phyloP scores from a whole-genome alignment of 2,888 invertebrate species.

The Embidobia sp. region DNA sequence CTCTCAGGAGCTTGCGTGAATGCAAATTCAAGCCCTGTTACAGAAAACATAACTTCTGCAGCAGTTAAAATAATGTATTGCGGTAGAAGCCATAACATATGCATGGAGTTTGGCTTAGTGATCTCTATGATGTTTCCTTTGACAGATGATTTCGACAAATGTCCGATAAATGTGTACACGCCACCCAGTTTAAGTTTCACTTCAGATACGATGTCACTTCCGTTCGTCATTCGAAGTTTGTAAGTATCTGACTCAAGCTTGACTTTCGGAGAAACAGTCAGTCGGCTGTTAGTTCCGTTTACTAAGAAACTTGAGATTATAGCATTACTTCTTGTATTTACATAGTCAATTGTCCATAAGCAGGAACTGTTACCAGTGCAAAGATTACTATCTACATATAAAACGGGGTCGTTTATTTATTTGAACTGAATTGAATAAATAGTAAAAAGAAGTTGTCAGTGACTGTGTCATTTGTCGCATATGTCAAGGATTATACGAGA shows the following conservation, averaged over 20 bases:
- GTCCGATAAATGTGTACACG: conserved; percentile 84
- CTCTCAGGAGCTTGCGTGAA: conserved; percentile 95
- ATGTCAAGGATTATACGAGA: conserved; percentile 15
- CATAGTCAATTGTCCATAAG: neutral
- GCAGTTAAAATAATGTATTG: conserved; percentile 96
- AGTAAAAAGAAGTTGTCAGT: conserved; percentile 9
- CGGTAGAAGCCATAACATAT: conserved; percentile 93
- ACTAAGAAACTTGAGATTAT: neutral
- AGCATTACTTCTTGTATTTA: neutral
- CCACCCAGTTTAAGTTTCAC: conserved; percentile 84
- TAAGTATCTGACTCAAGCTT: conserved; percentile 31
- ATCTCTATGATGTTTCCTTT: conserved; percentile 81
- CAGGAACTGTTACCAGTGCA: conserved; percentile 2
- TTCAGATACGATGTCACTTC: conserved; percentile 8
- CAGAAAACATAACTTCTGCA: conserved; percentile 97
- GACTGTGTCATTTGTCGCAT: neutral
- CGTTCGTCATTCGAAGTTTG: conserved; percentile 25
- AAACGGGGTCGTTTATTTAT: conserved; percentile 24
- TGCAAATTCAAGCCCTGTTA: conserved; percentile 97
- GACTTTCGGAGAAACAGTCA: conserved; percentile 1
- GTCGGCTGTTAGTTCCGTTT: neutral
- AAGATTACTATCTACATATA: conserved; percentile 27
- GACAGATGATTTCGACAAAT: conserved; percentile 73
- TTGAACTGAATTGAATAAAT: conserved; percentile 25
- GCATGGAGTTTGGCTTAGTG: conserved; percentile 88